Base-by-base conservation (phyloP, 92 coral and sea anemone genomes). In the Pocillopora grandis region DNA sequence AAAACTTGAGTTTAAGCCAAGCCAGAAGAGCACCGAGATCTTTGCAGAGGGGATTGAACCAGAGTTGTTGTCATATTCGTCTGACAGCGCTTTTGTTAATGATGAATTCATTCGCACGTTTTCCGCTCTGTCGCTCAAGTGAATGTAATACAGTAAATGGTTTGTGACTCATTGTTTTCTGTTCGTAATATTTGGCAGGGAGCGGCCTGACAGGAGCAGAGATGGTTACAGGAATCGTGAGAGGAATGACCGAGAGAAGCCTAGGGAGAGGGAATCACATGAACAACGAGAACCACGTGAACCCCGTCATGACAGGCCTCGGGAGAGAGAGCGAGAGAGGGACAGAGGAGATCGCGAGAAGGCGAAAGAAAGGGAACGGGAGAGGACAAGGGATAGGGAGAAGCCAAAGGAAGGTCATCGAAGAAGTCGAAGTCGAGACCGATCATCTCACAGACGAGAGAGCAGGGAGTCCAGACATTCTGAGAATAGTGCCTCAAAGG, bases 391-490 rank as follows among this genome's bases (percentile, higher is more conserved):
- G 79, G 98, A 88, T 55, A 88, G 91, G 61, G 89, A 78, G 21
- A 84, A 86, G 76, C 71, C 82, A 5, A 76, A 85, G 76, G 92
- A 90, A 33, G 71, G 82, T 61, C 90, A 90, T 52, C 79, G 91
- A 35, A 87, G 85, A 42, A 88, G 94, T 66, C 80, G 92, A 52
- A 89, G 85, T 78, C 71, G 91, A 78, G 97, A 93, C 33, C 87
- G 93, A 64, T 77, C 90, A 18, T 81, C 95, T 52, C 92, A 93
- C 73, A 88, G 95, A 75, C 85, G 87, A 8, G 92, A 86, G 13
- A 88, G 92, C 68, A 88, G 98, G 64, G 98, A 94, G 67, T 87
- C 98, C 1, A 89, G 91, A 49, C 98, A 94, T 81, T 89, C 95
- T 15, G 94, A 90, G n/a, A 84, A 58, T 35, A 84, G 67, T 72